Evolutionary conservation across 2,888 invertebrate species (phyloP).

Genomic region (Zootermopsis nevadensis): DNA sequence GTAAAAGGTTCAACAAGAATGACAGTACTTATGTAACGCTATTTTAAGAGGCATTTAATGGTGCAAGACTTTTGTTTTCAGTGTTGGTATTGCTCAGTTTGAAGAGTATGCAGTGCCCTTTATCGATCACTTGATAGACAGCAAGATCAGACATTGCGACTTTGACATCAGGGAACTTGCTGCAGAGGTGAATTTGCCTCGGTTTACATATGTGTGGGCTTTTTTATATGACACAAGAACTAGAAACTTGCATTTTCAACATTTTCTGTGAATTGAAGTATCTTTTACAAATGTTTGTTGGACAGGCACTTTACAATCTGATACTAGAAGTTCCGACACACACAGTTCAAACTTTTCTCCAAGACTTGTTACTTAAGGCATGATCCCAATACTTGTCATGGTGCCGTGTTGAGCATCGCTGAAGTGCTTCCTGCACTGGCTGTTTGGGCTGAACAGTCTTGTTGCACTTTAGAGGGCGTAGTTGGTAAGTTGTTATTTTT

Average conservation of each 20-base stretch:
- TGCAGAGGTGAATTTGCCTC: slow-evolving; percentile 69
- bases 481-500: slow-evolving; percentile 17
- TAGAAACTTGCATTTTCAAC: no score
- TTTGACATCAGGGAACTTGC: slow-evolving; percentile 84
- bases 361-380: slow-evolving; percentile 76
- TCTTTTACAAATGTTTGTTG: background rate
- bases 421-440: slow-evolving; percentile 82
- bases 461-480: slow-evolving; percentile 6
- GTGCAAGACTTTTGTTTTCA: slow-evolving; percentile 57
- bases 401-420: slow-evolving; percentile 86
- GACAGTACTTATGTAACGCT: no score
- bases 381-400: slow-evolving; percentile 88
- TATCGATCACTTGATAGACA: slow-evolving; percentile 81
- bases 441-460: slow-evolving; percentile 53
- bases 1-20: no score
- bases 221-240: no score
- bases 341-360: slow-evolving; percentile 76
- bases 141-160: slow-evolving; percentile 93
- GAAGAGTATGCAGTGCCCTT: slow-evolving; percentile 83
- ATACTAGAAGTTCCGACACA: slow-evolving; percentile 72
- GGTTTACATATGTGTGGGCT: background rate
- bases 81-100: slow-evolving; percentile 77
- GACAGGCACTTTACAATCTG: slow-evolving; percentile 72
- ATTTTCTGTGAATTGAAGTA: no score
- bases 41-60: background rate